These are phyloP conservation scores for Helicoverpa armigera DNA, from an alignment of 1,140 invertebrate genomes.

Conservation along the genomic window DNA sequence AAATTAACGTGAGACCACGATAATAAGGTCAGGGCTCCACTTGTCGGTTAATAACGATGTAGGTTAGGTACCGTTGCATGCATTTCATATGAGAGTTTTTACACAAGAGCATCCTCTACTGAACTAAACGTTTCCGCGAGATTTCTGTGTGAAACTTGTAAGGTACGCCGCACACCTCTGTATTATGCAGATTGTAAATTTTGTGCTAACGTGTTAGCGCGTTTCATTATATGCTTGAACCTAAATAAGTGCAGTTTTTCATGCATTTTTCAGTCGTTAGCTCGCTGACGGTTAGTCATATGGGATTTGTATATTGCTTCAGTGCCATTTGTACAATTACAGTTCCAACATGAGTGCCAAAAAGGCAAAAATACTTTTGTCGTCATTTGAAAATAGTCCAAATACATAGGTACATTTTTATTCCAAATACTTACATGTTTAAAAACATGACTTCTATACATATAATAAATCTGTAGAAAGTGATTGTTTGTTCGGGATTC, in stretches of 20 bases:
- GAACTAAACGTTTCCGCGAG: constrained; percentile 11
- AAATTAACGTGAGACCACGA: constrained; percentile 2
- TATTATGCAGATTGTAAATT: constrained; percentile 24
- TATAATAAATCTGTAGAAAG: no score
- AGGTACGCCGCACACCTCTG: constrained; percentile 2
- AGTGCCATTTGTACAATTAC: not conserved
- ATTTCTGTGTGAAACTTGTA: constrained; percentile 30
- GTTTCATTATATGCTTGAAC: not conserved
- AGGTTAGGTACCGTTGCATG: constrained; percentile 19
- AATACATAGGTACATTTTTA: no score
- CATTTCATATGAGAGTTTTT: constrained; percentile 45
- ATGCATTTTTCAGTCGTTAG: no score
- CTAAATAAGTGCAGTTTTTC: not conserved
- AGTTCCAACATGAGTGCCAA: no score
- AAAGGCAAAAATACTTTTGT: no score
- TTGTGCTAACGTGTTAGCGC: not conserved
- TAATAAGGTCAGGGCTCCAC: constrained; percentile 4
- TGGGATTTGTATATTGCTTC: not conserved
- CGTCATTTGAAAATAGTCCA: no score
- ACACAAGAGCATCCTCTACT: constrained; percentile 7
- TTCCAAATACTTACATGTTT: no score
- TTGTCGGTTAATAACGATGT: constrained; percentile 34
- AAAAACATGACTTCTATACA: no score
- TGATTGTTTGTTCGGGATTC: no score
- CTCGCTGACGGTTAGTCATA: no score